phyloP scores from a whole-genome alignment of 2,797 vertebrate genomes.

The Harpagifer antarcticus region DNA sequence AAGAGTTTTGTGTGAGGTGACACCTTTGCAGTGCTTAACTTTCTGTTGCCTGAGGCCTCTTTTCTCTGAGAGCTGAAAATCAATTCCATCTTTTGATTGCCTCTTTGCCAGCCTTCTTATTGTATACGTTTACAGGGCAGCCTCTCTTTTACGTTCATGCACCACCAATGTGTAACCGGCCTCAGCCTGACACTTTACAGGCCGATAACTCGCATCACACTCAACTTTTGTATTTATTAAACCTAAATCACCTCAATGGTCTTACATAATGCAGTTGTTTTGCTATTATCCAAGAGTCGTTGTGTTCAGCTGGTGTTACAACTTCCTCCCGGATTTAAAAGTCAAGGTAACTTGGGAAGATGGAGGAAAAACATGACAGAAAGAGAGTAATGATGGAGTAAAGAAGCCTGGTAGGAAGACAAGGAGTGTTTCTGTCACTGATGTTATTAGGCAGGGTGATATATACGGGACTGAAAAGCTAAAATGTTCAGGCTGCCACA shows the following conservation, averaged over 20 bases:
- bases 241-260: constrained; percentile 1
- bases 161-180: constrained; percentile 20
- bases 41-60: constrained; percentile 43
- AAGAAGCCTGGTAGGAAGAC: constrained; percentile 22
- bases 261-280: constrained; percentile 6
- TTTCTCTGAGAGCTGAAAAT: constrained; percentile 58
- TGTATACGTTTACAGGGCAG: constrained; percentile 13
- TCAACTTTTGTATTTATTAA: constrained; percentile 23
- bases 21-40: constrained; percentile 32
- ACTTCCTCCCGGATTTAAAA: constrained; percentile 17
- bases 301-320: constrained; percentile 9
- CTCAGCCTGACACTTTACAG: constrained; percentile 3
- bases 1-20: constrained; percentile 2
- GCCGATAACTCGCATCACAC: background rate
- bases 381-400: constrained; percentile 17
- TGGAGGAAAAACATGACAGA: constrained; percentile 18
- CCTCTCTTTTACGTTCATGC: constrained; percentile 6
- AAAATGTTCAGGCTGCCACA: constrained; percentile 4
- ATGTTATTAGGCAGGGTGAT: constrained; percentile 37
- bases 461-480: constrained; percentile 21
- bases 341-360: constrained; percentile 40
- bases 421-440: constrained; percentile 42
- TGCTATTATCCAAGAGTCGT: constrained; percentile 13
- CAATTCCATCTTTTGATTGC: constrained; percentile 63
- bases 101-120: constrained; percentile 26